Conservation (phyloP, 2,888 invertebrate species). For the Aromia moschata region DNA sequence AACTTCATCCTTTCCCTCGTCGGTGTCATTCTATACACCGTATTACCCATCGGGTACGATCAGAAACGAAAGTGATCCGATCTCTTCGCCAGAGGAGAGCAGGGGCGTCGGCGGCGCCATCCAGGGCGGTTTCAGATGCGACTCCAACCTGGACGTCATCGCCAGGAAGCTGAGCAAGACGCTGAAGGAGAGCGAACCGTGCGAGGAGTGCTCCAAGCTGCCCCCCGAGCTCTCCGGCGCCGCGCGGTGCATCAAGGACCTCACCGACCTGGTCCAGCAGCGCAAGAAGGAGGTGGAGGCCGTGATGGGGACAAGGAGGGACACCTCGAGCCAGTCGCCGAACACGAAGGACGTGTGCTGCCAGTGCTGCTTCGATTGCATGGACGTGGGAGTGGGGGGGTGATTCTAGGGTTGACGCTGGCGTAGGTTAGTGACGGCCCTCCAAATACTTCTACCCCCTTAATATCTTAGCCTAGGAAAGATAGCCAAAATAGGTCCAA, state of each 20-base stretch:
- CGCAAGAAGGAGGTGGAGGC: not conserved
- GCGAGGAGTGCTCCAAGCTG: slow-evolving; percentile 47
- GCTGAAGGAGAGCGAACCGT: slow-evolving; percentile 50
- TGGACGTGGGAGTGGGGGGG: too few relatives aligned
- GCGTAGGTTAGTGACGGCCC: too few relatives aligned
- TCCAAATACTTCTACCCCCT: too few relatives aligned
- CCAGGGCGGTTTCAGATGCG: slow-evolving; percentile 33
- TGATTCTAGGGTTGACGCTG: too few relatives aligned
- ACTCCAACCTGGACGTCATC: slow-evolving; percentile 49
- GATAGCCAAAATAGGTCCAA: too few relatives aligned
- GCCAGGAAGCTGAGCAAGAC: slow-evolving; percentile 55
- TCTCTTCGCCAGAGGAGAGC: not conserved
- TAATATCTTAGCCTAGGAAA: too few relatives aligned
- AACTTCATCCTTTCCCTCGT: too few relatives aligned
- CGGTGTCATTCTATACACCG: too few relatives aligned
- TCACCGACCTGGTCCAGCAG: slow-evolving; percentile 52
- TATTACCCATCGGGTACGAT: too few relatives aligned
- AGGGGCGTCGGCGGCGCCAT: not conserved
- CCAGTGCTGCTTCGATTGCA: slow-evolving; percentile 4
- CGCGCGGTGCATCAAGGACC: slow-evolving; percentile 53
- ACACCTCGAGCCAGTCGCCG: not conserved
- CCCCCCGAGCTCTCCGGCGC: slow-evolving; percentile 54
- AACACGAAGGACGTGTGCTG: not conserved
- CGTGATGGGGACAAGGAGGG: not conserved
- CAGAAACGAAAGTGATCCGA: too few relatives aligned